phyloP scores from a whole-genome alignment of 2,888 invertebrate genomes.

The Coleophora flavipennella region DNA sequence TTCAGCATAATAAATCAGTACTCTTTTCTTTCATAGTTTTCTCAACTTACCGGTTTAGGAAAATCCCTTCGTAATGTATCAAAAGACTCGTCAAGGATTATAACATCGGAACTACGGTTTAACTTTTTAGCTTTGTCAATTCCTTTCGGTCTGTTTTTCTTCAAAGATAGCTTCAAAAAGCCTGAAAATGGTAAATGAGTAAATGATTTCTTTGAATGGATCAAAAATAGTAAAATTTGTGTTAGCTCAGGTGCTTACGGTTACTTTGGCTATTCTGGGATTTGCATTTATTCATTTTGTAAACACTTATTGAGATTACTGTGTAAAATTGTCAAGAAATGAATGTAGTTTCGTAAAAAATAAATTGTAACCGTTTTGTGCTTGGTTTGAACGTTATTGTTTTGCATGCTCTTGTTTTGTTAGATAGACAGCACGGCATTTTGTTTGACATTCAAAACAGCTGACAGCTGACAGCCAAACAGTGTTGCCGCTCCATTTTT shows the following conservation, averaged over 20 bases:
- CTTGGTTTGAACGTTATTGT: too few species aligned
- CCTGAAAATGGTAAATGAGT: slow-evolving; percentile 28
- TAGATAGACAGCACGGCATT: too few species aligned
- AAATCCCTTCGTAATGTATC: slow-evolving; percentile 39
- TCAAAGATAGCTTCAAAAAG: slow-evolving; percentile 47
- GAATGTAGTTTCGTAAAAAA: not conserved
- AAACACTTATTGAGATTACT: too few species aligned
- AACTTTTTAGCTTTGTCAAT: slow-evolving; percentile 27
- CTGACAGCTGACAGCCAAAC: too few species aligned
- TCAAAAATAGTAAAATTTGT: not conserved
- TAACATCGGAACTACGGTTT: slow-evolving; percentile 42
- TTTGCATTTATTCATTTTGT: slow-evolving; percentile 33
- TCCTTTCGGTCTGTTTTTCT: slow-evolving; percentile 41
- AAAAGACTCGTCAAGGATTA: slow-evolving; percentile 54
- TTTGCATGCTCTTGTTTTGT: too few species aligned
- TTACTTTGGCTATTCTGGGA: slow-evolving; percentile 27
- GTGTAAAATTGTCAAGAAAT: not conserved
- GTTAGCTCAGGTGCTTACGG: slow-evolving; percentile 28
- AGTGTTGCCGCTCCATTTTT: too few species aligned
- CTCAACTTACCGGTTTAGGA: slow-evolving; percentile 39
- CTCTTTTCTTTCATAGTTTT: too few species aligned
- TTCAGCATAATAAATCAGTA: too few species aligned
- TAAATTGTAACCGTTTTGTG: too few species aligned
- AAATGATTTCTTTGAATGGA: too few species aligned
- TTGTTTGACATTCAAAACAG: too few species aligned